A percentile compares a stretch with the other conserved stretches of the same genome.
These are phyloP conservation scores for Petrophora chlorosata DNA, from an alignment of 2,888 invertebrate genomes.

Conservation along the genomic window DNA sequence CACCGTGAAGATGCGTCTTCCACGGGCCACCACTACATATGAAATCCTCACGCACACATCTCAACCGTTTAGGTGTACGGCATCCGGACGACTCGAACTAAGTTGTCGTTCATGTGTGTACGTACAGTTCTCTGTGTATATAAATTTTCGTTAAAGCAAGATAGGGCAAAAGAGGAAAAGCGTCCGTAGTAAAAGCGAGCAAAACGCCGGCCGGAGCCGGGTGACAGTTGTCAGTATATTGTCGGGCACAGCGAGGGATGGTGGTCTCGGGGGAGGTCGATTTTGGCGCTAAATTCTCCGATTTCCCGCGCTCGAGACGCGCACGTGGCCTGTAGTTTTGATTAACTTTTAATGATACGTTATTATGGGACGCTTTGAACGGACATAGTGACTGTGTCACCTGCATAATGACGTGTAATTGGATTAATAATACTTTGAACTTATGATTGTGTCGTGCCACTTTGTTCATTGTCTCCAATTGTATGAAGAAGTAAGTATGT, in stretches of 20 bases:
- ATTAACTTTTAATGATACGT: slow-evolving; percentile 47
- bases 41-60: slow-evolving; percentile 45
- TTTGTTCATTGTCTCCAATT: slow-evolving; percentile 58
- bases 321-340: slow-evolving; percentile 58
- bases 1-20: slow-evolving; percentile 63
- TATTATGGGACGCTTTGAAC: slow-evolving; percentile 42
- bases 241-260: slow-evolving; percentile 66
- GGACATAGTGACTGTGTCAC: slow-evolving; percentile 44
- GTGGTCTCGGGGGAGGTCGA: slow-evolving; percentile 60
- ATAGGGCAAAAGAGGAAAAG: slow-evolving; percentile 76
- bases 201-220: slow-evolving; percentile 63
- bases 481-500: slow-evolving; percentile 67
- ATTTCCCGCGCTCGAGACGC: slow-evolving; percentile 63
- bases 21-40: slow-evolving; percentile 50
- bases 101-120: slow-evolving; percentile 67
- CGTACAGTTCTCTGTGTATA: slow-evolving; percentile 61
- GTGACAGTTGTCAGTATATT: slow-evolving; percentile 75
- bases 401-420: slow-evolving; percentile 50
- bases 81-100: slow-evolving; percentile 47
- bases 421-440: slow-evolving; percentile 52
- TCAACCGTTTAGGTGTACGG: slow-evolving; percentile 31
- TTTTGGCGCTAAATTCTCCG: slow-evolving; percentile 66
- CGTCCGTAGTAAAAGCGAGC: slow-evolving; percentile 68
- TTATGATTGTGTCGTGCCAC: slow-evolving; percentile 69
- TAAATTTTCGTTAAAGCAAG: slow-evolving; percentile 74